These are phyloP conservation scores for Amphilophus citrinellus DNA, from an alignment of 2,113 vertebrate genomes.

Conservation along the genomic window DNA sequence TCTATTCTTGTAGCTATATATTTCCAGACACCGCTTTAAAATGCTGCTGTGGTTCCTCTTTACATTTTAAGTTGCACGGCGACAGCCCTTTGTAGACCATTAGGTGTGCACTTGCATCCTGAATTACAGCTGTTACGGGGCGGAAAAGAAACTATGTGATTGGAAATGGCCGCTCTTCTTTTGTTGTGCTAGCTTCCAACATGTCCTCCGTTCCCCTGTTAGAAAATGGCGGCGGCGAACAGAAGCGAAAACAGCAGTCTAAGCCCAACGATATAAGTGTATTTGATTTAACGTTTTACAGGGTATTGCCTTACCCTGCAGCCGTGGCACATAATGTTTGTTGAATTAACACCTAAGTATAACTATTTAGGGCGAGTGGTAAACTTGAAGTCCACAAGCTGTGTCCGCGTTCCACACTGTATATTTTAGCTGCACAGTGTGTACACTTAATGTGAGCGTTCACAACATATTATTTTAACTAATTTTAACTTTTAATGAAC, in stretches of 20 bases:
- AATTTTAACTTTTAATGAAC: background rate
- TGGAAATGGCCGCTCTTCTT: slow-evolving; percentile 99
- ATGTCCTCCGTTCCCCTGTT: slow-evolving; percentile 91
- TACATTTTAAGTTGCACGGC: background rate
- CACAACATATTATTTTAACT: background rate
- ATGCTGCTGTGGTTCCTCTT: background rate
- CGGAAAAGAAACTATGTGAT: slow-evolving; percentile 24
- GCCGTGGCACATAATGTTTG: background rate
- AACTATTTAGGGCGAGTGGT: background rate
- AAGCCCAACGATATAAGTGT: slow-evolving; percentile 58
- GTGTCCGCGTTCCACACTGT: background rate
- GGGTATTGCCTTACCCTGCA: background rate
- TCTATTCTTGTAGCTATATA: background rate
- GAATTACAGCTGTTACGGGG: background rate
- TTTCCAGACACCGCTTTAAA: background rate
- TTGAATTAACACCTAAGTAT: background rate
- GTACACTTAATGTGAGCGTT: background rate
- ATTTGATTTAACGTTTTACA: slow-evolving; percentile 31
- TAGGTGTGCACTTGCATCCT: background rate
- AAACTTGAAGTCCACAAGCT: background rate
- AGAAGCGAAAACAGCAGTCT: slow-evolving; percentile 82
- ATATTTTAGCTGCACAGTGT: background rate
- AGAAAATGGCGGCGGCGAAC: slow-evolving; percentile 97
- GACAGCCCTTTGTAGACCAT: background rate
- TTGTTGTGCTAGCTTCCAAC: slow-evolving; percentile 95